A percentile compares a stretch with the other conserved stretches of the same genome.
Evolutionary conservation across 2,888 invertebrate genomes (phyloP).

Genomic region (Leptinotarsa juncta): DNA sequence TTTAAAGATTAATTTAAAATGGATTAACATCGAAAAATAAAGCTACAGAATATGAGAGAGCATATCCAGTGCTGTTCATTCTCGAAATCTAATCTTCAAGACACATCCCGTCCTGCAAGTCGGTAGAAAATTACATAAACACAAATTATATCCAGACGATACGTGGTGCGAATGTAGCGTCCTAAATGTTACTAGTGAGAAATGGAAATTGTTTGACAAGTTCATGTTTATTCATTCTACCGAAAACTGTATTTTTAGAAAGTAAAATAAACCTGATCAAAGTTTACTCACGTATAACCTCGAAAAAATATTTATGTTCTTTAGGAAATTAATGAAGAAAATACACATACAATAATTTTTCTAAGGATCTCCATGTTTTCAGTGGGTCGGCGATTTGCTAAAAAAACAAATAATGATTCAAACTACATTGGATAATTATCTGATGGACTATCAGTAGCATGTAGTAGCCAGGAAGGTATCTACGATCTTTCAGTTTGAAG

Average conservation of each 20-base stretch:
- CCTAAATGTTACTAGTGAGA: constrained; percentile 14
- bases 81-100: background rate
- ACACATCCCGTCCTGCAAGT: background rate
- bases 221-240: constrained; percentile 42
- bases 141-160: constrained; percentile 12
- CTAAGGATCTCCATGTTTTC: constrained; percentile 42
- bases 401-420: constrained; percentile 30
- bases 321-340: constrained; percentile 41
- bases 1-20: background rate
- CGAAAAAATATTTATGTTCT: constrained; percentile 46
- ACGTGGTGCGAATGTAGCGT: constrained; percentile 8
- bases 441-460: background rate
- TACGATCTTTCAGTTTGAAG: background rate
- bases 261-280: constrained; percentile 45
- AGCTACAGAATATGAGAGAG: too few species aligned
- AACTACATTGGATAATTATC: background rate
- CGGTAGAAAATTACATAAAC: background rate
- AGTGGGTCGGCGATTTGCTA: constrained; percentile 31
- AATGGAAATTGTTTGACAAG: constrained; percentile 42
- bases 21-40: background rate
- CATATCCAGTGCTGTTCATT: background rate
- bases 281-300: constrained; percentile 41
- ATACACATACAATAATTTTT: constrained; percentile 44
- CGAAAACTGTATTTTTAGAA: constrained; percentile 47
- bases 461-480: background rate